phyloP scores from a whole-genome alignment of 2,113 vertebrate genomes.

The Actenoides hombroni region DNA sequence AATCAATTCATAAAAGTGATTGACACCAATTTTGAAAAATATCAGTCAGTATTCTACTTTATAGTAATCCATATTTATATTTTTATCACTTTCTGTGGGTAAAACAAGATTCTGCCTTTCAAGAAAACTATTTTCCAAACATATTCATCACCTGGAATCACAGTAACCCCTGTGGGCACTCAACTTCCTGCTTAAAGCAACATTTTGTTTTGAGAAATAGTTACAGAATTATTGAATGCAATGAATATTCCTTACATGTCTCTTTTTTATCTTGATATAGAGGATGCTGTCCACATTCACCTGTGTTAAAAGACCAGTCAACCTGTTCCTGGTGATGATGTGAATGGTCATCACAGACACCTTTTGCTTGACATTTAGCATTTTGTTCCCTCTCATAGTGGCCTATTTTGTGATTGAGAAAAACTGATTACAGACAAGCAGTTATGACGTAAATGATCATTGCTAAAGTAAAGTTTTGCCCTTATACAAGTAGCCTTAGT shows the following conservation, averaged over 20 bases:
- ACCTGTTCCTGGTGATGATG: neutral
- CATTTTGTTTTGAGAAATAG: neutral
- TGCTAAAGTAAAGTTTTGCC: neutral
- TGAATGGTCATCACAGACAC: neutral
- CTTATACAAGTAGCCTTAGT: neutral
- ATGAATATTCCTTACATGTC: neutral
- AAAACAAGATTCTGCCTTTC: neutral
- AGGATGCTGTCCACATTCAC: neutral
- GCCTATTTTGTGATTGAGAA: neutral
- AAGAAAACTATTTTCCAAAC: neutral
- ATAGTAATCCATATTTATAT: neutral
- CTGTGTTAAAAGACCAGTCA: neutral
- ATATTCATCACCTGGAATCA: neutral
- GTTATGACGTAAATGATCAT: neutral
- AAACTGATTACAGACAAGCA: neutral
- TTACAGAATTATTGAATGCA: neutral
- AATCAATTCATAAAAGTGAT: neutral
- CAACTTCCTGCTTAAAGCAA: neutral
- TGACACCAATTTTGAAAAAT: constrained; percentile 14
- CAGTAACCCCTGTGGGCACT: neutral
- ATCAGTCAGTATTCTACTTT: neutral
- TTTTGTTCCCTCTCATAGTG: neutral
- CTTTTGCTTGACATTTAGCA: neutral
- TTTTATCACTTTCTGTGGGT: neutral
- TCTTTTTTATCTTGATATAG: neutral